Conservation (phyloP, 2,113 vertebrate species). For the Melanerpes aurifrons region DNA sequence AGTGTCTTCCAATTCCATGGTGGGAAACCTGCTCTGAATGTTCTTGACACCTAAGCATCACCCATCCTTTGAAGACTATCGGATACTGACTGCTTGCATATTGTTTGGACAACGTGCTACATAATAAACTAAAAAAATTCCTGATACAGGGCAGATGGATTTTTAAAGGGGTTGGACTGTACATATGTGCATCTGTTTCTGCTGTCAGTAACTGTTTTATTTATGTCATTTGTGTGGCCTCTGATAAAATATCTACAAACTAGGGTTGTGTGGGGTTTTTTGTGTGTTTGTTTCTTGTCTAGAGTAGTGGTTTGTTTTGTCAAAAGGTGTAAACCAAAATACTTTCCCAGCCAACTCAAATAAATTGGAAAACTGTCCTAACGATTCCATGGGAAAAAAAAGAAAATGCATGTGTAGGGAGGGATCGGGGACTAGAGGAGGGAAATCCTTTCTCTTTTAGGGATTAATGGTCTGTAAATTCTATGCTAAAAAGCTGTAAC, state of each 20-base stretch:
- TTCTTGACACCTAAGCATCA: neutral
- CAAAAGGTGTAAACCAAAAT: neutral
- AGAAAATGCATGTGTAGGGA: accelerated
- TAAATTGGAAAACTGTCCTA: neutral
- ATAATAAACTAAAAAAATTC: neutral
- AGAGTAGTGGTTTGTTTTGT: neutral
- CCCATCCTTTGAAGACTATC: neutral
- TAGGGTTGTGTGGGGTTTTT: neutral
- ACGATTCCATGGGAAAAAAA: neutral
- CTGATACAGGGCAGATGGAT: slow-evolving; percentile 51
- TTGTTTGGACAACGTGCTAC: neutral
- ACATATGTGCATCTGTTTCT: neutral
- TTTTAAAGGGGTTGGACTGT: neutral
- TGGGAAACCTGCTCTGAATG: neutral
- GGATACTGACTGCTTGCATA: neutral
- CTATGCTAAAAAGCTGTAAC: neutral
- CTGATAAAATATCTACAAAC: neutral
- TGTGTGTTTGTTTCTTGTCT: neutral
- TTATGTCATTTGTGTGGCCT: neutral
- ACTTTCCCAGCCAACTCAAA: neutral
- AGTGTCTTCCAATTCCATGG: neutral
- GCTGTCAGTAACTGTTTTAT: slow-evolving; percentile 37
- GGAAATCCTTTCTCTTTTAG: neutral
- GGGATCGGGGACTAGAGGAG: neutral
- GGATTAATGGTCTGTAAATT: neutral